A percentile compares a stretch with the other conserved stretches of the same genome.
phyloP scores from a whole-genome alignment of 2,113 vertebrate genomes.

The Microcebus tavaratra region DNA sequence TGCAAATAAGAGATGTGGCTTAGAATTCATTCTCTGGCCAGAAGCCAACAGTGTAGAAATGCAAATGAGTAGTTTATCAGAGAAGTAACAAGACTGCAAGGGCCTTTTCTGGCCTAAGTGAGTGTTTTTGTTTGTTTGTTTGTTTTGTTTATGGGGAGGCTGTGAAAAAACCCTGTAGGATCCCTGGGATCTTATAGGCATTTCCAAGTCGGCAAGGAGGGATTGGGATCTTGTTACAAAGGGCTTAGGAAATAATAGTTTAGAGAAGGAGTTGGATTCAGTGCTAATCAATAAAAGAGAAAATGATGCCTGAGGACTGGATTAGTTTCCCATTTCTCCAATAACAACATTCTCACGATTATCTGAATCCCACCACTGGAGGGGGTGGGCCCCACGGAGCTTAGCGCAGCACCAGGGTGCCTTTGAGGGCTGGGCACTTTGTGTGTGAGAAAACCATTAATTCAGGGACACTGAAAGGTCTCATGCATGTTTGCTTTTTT shows the following conservation, averaged over 20 bases:
- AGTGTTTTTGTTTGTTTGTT: background rate
- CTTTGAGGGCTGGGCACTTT: background rate
- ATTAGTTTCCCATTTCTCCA: background rate
- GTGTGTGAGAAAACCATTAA: background rate
- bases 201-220: background rate
- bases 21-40: background rate
- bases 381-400: fast-evolving
- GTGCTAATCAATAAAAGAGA: background rate
- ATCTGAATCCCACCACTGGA: background rate
- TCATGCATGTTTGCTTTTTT: background rate
- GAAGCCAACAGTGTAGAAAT: background rate
- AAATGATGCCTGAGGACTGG: background rate
- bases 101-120: background rate
- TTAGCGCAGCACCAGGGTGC: fast-evolving
- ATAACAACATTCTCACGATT: background rate
- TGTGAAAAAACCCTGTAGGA: background rate
- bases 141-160: background rate
- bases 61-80: background rate
- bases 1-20: background rate
- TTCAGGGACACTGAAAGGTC: background rate
- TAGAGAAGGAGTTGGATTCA: background rate
- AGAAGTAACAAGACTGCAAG: background rate
- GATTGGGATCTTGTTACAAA: background rate
- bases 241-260: background rate
- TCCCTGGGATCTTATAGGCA: background rate